These are phyloP conservation scores for Ibidorhyncha struthersii DNA, from an alignment of 2,113 vertebrate genomes.

Conservation along the genomic window DNA sequence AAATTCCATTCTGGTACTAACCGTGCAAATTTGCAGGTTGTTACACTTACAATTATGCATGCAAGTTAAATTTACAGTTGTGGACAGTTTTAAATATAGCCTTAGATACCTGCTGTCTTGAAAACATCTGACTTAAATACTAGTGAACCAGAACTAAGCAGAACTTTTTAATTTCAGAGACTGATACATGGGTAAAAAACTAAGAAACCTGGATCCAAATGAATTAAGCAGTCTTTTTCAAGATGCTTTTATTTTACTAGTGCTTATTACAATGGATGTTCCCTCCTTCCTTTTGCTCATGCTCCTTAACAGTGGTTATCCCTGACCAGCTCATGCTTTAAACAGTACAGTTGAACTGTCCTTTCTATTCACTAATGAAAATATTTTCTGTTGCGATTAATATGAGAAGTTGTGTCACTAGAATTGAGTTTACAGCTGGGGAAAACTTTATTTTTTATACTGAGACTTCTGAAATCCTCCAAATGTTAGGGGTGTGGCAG, in stretches of 20 bases:
- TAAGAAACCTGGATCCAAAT: background rate
- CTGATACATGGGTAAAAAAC: background rate
- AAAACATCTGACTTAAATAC: background rate
- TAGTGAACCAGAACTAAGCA: background rate
- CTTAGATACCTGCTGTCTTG: background rate
- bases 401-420: background rate
- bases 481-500: background rate
- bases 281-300: background rate
- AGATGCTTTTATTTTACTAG: background rate
- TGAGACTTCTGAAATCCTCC: background rate
- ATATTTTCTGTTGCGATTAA: background rate
- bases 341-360: background rate
- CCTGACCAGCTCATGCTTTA: background rate
- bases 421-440: background rate
- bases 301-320: background rate
- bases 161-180: background rate
- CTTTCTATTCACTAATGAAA: background rate
- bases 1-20: background rate
- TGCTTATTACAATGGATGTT: background rate
- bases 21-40: background rate
- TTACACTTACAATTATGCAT: background rate
- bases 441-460: background rate
- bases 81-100: background rate
- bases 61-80: background rate
- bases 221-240: background rate